Evolutionary conservation across 1,140 invertebrate species (phyloP).

Genomic region (Scaptomyza hsui): DNA sequence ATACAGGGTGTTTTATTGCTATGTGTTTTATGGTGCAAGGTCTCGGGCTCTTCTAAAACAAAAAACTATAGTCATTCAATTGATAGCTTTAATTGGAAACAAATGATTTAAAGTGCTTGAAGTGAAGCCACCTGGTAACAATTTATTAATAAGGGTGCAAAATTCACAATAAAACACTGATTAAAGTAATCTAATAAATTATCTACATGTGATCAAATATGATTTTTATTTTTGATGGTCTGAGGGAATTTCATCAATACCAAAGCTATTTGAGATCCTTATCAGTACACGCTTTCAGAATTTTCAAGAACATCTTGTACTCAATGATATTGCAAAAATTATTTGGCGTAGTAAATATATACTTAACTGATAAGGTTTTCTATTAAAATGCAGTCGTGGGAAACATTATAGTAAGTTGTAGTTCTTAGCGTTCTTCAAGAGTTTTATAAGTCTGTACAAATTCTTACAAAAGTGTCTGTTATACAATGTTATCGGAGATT

Average conservation of each 20-base stretch:
- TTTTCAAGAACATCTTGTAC: neutral
- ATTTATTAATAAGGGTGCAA: neutral
- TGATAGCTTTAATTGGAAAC: slow-evolving; percentile 10
- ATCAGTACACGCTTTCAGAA: slow-evolving; percentile 4
- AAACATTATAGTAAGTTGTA: slow-evolving; percentile 19
- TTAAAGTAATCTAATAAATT: slow-evolving; percentile 42
- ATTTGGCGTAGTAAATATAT: too few species aligned
- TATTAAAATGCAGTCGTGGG: slow-evolving; percentile 21
- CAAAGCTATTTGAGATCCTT: slow-evolving; percentile 7
- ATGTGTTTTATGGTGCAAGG: slow-evolving; percentile 22
- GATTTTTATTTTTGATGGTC: slow-evolving; percentile 27
- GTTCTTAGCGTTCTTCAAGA: slow-evolving; percentile 17
- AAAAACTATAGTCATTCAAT: neutral
- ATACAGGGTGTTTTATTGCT: neutral
- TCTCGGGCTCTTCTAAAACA: slow-evolving; percentile 11
- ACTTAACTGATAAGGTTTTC: neutral
- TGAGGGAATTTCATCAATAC: slow-evolving; percentile 16
- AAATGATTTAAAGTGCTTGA: neutral
- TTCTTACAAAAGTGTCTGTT: neutral
- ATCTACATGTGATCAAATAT: slow-evolving; percentile 23
- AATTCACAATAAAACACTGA: slow-evolving; percentile 15
- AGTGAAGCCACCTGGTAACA: slow-evolving; percentile 16
- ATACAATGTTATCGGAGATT: slow-evolving; percentile 25
- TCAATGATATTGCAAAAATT: neutral
- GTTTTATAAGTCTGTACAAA: neutral